Evolutionary conservation across 2,113 vertebrate genomes (phyloP).

Genomic region (Mugil cephalus): DNA sequence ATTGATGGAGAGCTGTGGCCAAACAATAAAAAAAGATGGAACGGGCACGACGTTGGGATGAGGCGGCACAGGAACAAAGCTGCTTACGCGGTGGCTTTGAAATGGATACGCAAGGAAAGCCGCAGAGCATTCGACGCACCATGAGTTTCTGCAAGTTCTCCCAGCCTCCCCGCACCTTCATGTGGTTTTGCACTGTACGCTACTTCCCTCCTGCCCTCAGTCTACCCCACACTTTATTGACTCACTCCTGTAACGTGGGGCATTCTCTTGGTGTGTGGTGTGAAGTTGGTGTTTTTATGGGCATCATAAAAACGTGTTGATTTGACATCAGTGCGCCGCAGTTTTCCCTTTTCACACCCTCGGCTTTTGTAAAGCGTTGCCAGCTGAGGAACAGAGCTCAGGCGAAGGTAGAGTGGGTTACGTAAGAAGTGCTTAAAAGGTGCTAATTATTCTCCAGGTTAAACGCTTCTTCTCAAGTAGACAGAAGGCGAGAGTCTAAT

Average conservation of each 20-base stretch:
- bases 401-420: conserved; percentile 49
- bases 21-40: conserved; percentile 52
- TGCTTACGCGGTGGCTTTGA: conserved; percentile 42
- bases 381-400: conserved; percentile 37
- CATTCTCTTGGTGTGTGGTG: conserved; percentile 10
- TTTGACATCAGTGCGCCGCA: conserved; percentile 43
- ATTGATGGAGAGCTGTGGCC: conserved; percentile 43
- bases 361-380: conserved; percentile 40
- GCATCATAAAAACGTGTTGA: conserved; percentile 46
- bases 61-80: conserved; percentile 65
- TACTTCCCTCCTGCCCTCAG: not conserved
- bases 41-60: conserved; percentile 41
- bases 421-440: conserved; percentile 62
- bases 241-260: conserved; percentile 26
- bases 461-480: conserved; percentile 37
- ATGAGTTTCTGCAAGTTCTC: conserved; percentile 34
- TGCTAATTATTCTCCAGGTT: conserved; percentile 67
- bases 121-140: conserved; percentile 38
- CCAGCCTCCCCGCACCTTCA: conserved; percentile 32
- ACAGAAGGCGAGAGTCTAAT: conserved; percentile 25
- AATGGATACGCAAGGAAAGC: conserved; percentile 44
- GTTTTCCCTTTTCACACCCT: conserved; percentile 25
- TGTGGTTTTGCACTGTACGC: conserved; percentile 20
- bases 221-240: conserved; percentile 27
- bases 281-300: conserved; percentile 43